Percentiles rank a stretch among this genome's conserved stretches.
Evolutionary conservation across 2,113 vertebrate species (phyloP).

Genomic region (Sialia sialis): DNA sequence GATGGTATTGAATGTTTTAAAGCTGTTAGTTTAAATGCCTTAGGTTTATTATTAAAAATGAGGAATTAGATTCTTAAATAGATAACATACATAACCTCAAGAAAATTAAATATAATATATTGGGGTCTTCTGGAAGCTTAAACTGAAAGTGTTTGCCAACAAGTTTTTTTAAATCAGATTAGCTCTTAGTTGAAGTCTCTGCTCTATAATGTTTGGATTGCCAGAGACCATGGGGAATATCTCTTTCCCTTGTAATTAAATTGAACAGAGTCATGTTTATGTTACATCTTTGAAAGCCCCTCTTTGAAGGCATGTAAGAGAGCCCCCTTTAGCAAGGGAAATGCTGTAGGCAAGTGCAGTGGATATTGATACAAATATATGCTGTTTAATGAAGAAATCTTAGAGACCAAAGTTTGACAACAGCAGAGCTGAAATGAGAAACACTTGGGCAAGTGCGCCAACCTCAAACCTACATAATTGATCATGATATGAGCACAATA

Average conservation of each 20-base stretch:
- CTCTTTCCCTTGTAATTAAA: background rate
- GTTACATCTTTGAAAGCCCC: background rate
- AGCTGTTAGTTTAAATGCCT: background rate
- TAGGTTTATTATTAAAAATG: conserved; percentile 26
- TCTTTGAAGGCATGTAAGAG: background rate
- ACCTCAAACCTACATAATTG: background rate
- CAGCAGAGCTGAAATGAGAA: background rate
- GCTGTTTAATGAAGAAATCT: background rate
- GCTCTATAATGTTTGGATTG: background rate
- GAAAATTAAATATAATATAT: background rate
- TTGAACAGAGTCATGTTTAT: background rate
- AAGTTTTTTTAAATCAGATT: background rate
- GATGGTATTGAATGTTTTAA: background rate
- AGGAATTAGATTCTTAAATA: background rate
- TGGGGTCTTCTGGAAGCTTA: background rate
- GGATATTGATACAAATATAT: background rate
- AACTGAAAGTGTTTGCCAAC: background rate
- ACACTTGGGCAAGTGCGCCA: background rate
- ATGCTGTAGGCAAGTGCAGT: background rate
- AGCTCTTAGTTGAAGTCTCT: background rate
- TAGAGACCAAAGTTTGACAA: background rate
- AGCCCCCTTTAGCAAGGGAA: background rate
- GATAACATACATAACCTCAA: background rate
- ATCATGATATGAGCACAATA: background rate
- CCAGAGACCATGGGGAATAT: background rate